Evolutionary conservation across 1,140 invertebrate genomes (phyloP).

Genomic region (Propsilocerus akamusi): DNA sequence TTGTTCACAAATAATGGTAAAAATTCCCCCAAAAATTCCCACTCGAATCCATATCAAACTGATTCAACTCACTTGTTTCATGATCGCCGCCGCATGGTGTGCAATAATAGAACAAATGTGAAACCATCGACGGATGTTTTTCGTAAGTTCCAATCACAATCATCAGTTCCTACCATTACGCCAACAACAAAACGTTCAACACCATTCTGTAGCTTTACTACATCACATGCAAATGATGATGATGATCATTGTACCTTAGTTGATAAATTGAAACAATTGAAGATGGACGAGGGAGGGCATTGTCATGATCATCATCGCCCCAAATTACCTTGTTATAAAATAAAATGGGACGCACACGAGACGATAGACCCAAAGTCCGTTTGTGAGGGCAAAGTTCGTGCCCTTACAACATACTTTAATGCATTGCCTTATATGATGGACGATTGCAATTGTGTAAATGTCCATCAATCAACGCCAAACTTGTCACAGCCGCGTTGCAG

Average conservation of each 20-base stretch:
- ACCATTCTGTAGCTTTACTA: background rate
- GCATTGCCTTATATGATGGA: background rate
- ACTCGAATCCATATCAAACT: background rate
- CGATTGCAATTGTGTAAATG: background rate
- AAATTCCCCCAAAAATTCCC: background rate
- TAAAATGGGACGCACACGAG: background rate
- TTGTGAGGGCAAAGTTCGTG: slow-evolving; percentile 25
- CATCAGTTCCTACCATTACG: background rate
- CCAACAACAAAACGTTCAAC: background rate
- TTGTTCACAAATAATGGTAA: background rate
- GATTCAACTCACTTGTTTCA: background rate
- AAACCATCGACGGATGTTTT: background rate
- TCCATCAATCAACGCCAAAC: slow-evolving; percentile 4
- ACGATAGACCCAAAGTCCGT: background rate
- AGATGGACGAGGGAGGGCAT: background rate
- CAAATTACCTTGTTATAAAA: background rate
- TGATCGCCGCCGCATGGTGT: background rate
- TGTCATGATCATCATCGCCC: background rate
- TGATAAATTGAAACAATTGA: background rate
- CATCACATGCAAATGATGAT: background rate
- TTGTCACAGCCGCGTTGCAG: slow-evolving; percentile 12
- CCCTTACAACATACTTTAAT: slow-evolving; percentile 35
- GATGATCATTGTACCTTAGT: background rate
- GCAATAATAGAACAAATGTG: background rate
- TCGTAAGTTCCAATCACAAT: too few species aligned